Conservation (phyloP, 2,113 vertebrate genomes). For the Montifringilla adamsi region DNA sequence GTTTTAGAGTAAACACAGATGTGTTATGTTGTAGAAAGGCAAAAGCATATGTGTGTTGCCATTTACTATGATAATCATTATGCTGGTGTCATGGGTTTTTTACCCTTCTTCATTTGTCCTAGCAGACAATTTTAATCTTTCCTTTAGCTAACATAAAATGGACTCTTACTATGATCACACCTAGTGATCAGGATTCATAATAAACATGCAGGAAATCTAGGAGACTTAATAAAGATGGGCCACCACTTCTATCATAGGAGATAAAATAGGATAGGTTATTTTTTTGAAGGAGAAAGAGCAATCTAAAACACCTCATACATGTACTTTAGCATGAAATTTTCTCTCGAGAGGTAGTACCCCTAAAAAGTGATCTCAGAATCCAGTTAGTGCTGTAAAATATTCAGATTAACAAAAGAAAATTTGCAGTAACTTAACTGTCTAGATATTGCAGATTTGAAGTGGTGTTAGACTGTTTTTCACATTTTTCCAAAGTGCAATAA, state of each 20-base stretch:
- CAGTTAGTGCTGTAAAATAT: not conserved
- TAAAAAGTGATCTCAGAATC: not conserved
- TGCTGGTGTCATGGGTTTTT: not conserved
- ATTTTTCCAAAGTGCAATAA: not conserved
- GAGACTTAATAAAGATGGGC: not conserved
- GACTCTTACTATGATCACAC: not conserved
- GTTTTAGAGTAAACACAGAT: slow-evolving; percentile 27
- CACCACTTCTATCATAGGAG: not conserved
- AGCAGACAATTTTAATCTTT: not conserved
- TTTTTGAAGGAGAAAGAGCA: not conserved
- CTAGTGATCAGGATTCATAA: not conserved
- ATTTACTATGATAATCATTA: not conserved
- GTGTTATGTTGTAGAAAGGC: not conserved
- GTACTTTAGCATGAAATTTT: not conserved
- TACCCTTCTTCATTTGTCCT: not conserved
- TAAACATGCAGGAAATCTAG: not conserved
- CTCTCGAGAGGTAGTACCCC: not conserved
- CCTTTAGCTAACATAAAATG: not conserved
- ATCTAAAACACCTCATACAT: not conserved
- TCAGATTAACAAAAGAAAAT: not conserved
- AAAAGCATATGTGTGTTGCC: not conserved
- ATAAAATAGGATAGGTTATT: not conserved
- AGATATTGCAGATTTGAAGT: not conserved
- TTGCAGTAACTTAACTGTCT: not conserved
- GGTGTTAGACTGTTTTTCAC: not conserved